Evolutionary conservation across 2,797 vertebrate species (phyloP), one percentile per base, ranked within the genome.

Genomic region (Urosaurus nigricauda): DNA sequence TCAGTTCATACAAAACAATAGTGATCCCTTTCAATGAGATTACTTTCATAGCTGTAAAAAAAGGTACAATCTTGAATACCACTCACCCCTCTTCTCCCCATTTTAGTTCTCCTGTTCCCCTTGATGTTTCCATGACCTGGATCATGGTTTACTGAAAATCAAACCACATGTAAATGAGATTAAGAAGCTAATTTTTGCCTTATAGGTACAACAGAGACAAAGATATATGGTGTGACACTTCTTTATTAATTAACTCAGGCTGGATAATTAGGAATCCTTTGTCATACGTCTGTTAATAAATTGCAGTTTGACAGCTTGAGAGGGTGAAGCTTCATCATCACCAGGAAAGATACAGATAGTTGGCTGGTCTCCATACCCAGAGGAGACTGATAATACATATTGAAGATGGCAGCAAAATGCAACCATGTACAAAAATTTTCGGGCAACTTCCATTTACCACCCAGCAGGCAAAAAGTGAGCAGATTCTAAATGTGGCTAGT

Each of bases 221-320:
- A 58, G 84, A 21, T 0, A 1, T 70, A 68, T 87, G 80, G 88
- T 63, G n/a, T 40, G 9, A 14, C 24, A 0, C 32, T 37, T 84
- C 58, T 79, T 89, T 83, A 91, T 87, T 89, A 71, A 91, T 89
- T 91, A 85, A 85, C 40, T 85, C 79, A 47, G 47, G 4, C 16
- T 91, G 40, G 4, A 13, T 89, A 86, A 94, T 92, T 86, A 91
- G 79, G 47, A 84, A 85, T 87, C 65, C 3, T 87, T 21, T 90
- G 21, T 63, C 21, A 77, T 56, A 87, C 90, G 2, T 85, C 8
- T 85, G 35, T 40, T 87, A 58, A 43, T 90, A 87, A 63, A 47
- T 87, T 79, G 63, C 2, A 79, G 29, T 79, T 53, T 80, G 47
- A 78, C n/a, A 82, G 12, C 83, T 88, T 87, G 84, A 92, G 47